These are phyloP conservation scores for Caenorhabditis latens DNA, from an alignment of 1,140 invertebrate species.

Conservation along the genomic window DNA sequence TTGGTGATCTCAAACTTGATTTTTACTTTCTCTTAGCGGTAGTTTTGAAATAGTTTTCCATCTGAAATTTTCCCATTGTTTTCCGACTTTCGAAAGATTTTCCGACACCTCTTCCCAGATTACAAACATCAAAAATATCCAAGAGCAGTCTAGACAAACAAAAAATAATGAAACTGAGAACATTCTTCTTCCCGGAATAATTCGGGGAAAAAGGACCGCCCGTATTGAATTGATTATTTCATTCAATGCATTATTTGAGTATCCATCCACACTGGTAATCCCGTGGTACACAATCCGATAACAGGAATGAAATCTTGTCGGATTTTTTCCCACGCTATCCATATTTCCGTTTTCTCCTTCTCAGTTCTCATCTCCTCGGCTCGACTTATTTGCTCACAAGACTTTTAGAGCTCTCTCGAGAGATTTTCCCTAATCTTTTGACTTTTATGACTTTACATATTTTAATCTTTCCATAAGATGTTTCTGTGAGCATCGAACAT, in stretches of 20 bases:
- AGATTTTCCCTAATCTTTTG: neutral
- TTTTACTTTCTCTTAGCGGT: no score
- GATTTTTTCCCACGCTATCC: constrained; percentile 6
- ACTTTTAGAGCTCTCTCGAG: neutral
- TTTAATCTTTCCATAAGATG: neutral
- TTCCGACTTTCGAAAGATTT: no score
- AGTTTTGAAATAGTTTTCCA: no score
- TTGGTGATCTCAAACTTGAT: no score
- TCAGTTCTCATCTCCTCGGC: neutral
- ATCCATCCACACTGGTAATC: no score
- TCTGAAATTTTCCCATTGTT: no score
- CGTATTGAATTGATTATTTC: no score
- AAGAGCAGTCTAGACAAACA: neutral
- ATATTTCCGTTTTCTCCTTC: neutral
- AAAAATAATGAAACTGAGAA: neutral
- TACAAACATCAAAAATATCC: neutral
- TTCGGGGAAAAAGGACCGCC: no score
- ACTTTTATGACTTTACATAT: neutral
- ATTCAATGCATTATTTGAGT: no score
- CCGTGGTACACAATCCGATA: neutral
- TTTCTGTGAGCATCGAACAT: neutral
- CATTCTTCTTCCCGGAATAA: no score
- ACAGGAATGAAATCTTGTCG: neutral
- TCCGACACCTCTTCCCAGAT: no score
- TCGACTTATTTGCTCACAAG: constrained; percentile 12